Evolutionary conservation across 2,888 invertebrate genomes (phyloP).

Genomic region (Hirtodrosophila duncani): DNA sequence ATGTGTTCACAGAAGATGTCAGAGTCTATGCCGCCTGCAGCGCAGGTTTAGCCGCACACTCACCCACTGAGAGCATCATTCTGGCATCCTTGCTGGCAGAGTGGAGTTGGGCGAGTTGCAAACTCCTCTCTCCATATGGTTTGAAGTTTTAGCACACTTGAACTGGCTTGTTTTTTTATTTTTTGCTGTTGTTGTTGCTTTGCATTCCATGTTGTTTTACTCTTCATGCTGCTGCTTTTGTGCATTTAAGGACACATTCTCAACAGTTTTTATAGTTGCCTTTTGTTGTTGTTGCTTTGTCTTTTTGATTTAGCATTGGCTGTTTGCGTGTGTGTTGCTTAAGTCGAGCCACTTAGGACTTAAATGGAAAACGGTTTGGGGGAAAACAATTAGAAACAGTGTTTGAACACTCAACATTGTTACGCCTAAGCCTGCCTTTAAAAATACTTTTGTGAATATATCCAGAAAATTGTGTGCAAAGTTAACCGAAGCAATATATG

Average conservation of each 20-base stretch:
- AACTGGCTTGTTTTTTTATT: slow-evolving; percentile 2
- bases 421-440: too few species aligned
- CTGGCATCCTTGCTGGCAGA: too few species aligned
- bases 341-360: slow-evolving; percentile 16
- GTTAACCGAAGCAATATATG: too few species aligned
- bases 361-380: slow-evolving; percentile 30
- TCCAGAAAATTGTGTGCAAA: too few species aligned
- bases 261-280: slow-evolving; percentile 3
- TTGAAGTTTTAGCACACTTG: slow-evolving; percentile 38
- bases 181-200: background rate
- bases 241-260: slow-evolving; percentile 8
- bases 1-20: slow-evolving; percentile 14
- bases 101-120: too few species aligned
- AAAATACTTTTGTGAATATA: too few species aligned
- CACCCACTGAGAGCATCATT: too few species aligned
- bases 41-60: too few species aligned
- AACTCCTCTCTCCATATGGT: slow-evolving; percentile 42
- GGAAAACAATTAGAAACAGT: background rate
- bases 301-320: slow-evolving; percentile 3
- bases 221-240: background rate
- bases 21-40: too few species aligned
- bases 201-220: background rate
- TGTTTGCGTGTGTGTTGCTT: slow-evolving; percentile 3
- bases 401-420: too few species aligned
- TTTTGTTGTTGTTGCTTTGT: background rate